Evolutionary conservation across 53 echinoderm and acorn worm species (phyloP).

Genomic region (Echinarachnius parma): DNA sequence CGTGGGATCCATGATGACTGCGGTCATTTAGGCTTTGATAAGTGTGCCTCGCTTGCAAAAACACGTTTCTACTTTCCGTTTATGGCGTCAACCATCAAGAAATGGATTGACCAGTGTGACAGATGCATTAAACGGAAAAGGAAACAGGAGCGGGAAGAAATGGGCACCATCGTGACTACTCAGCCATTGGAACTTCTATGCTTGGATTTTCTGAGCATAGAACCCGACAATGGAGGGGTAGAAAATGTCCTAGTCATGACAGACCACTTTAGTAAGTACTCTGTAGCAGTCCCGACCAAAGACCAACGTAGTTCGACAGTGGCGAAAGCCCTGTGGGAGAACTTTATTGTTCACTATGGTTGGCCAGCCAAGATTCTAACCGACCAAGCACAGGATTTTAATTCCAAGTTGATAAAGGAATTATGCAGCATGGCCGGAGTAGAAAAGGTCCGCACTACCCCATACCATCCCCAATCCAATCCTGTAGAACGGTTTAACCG

Average conservation of each 20-base stretch:
- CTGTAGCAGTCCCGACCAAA: slow-evolving; percentile 31
- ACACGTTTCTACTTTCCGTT: slow-evolving; percentile 32
- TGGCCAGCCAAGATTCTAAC: slow-evolving; percentile 48
- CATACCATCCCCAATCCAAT: slow-evolving; percentile 44
- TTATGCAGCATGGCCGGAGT: slow-evolving; percentile 17
- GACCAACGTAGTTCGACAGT: slow-evolving; percentile 18
- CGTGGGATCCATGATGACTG: slow-evolving; percentile 21
- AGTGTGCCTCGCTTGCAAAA: slow-evolving; percentile 2
- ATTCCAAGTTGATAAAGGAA: slow-evolving; percentile 35
- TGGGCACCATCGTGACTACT: slow-evolving; percentile 30
- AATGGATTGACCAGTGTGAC: slow-evolving; percentile 25
- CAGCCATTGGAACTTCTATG: slow-evolving; percentile 29
- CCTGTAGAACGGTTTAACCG: slow-evolving; percentile 39
- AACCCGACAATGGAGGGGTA: slow-evolving; percentile 31
- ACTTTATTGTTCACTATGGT: slow-evolving; percentile 57
- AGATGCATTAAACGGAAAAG: slow-evolving; percentile 33
- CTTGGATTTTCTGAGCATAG: slow-evolving; percentile 23
- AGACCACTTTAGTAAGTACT: slow-evolving; percentile 27
- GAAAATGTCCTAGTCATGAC: slow-evolving; percentile 34
- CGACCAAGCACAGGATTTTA: slow-evolving; percentile 49
- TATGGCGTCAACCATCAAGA: slow-evolving; percentile 16
- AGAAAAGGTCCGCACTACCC: slow-evolving; percentile 32
- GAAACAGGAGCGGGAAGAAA: slow-evolving; percentile 18
- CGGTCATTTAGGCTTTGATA: slow-evolving; percentile 27
- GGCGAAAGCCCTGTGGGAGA: slow-evolving; percentile 41